A percentile compares a stretch with the other conserved stretches of the same genome.
These are phyloP conservation scores for Pelecanus crispus DNA, from an alignment of 2,113 vertebrate species.

Conservation along the genomic window DNA sequence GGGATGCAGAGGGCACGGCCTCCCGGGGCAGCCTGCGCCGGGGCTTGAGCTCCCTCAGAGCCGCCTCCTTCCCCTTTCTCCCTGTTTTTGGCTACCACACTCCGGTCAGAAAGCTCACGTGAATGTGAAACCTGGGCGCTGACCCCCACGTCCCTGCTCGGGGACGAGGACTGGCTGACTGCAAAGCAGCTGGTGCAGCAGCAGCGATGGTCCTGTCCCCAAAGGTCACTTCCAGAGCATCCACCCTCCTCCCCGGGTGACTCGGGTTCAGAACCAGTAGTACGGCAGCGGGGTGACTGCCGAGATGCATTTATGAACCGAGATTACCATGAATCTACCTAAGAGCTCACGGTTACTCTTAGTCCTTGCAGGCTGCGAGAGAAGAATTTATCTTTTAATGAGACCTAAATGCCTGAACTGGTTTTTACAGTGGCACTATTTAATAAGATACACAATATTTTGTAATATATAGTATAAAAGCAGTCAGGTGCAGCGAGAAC, in stretches of 20 bases:
- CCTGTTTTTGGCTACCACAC: rapidly evolving
- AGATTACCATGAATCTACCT: not conserved
- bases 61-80: not conserved
- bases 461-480: not conserved
- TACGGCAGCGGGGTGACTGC: not conserved
- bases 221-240: not conserved
- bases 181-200: not conserved
- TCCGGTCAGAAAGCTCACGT: not conserved
- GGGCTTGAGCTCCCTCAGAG: not conserved
- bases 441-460: not conserved
- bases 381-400: not conserved
- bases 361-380: not conserved
- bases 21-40: not conserved
- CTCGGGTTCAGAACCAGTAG: not conserved
- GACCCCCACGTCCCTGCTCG: not conserved
- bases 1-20: not conserved
- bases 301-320: not conserved
- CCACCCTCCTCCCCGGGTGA: not conserved
- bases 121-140: not conserved
- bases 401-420: not conserved
- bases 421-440: not conserved
- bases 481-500: not conserved
- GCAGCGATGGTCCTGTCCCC: not conserved
- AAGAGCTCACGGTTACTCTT: not conserved
- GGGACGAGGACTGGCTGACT: not conserved